phyloP scores from a whole-genome alignment of 2,797 vertebrate genomes.

The Pseudochirops cupreus region DNA sequence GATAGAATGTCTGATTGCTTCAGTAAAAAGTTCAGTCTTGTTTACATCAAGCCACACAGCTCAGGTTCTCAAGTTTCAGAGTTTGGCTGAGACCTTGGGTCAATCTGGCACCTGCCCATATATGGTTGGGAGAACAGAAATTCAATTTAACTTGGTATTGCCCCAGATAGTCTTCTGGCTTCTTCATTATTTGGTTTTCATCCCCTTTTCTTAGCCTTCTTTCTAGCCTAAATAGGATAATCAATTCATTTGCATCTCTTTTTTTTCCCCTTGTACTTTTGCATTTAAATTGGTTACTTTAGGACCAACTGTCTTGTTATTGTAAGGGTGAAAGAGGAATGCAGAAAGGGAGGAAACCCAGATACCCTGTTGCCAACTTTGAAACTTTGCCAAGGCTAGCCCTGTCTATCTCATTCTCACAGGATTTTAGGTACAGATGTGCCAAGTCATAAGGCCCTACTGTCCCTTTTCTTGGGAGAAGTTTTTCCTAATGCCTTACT shows the following conservation, averaged over 20 bases:
- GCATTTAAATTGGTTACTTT: neutral
- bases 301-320: conserved; percentile 3
- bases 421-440: neutral
- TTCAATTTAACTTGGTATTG: neutral
- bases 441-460: neutral
- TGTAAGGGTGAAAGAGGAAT: neutral
- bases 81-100: conserved; percentile 4
- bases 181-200: neutral
- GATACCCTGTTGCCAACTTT: neutral
- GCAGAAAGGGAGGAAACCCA: neutral
- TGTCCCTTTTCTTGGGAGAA: neutral
- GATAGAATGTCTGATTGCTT: neutral
- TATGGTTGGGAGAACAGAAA: neutral
- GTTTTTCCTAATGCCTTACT: neutral
- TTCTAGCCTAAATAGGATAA: neutral
- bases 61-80: neutral
- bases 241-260: neutral
- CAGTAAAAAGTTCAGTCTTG: neutral
- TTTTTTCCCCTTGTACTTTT: neutral
- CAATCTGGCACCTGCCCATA: neutral
- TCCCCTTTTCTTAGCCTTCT: conserved; percentile 12
- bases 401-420: neutral
- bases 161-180: neutral
- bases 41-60: conserved; percentile 9
- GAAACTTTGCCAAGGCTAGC: neutral